Conservation (phyloP, 2,797 vertebrate genomes). For the Rhinatrema bivittatum region DNA sequence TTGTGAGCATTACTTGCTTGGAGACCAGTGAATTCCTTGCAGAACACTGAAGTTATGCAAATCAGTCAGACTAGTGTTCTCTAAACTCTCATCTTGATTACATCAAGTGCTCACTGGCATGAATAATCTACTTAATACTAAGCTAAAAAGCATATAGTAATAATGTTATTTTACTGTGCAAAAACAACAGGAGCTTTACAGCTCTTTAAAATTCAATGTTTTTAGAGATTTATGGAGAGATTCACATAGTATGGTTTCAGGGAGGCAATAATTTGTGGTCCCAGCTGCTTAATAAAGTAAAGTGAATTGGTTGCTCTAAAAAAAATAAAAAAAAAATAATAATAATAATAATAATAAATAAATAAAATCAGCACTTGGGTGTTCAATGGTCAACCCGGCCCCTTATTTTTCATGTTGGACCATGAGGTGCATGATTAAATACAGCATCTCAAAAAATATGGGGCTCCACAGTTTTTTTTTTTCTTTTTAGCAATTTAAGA, state of each 20-base stretch:
- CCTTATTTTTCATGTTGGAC: too few relatives aligned
- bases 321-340: conserved; percentile 19
- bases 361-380: too few relatives aligned
- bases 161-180: conserved; percentile 13
- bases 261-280: conserved; percentile 10
- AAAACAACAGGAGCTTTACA: conserved; percentile 4
- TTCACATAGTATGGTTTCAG: conserved; percentile 7
- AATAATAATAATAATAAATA: too few relatives aligned
- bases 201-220: conserved; percentile 28
- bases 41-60: conserved; percentile 1
- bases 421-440: too few relatives aligned
- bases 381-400: too few relatives aligned
- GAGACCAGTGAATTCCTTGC: conserved; percentile 1
- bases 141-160: conserved; percentile 14
- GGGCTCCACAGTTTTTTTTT: too few relatives aligned
- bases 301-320: conserved; percentile 23
- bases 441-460: too few relatives aligned
- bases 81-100: conserved; percentile 17
- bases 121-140: conserved; percentile 13
- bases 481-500: too few relatives aligned
- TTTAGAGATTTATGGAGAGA: conserved; percentile 7
- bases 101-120: conserved; percentile 12
- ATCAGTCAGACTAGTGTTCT: conserved; percentile 2
- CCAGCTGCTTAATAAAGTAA: conserved; percentile 17
- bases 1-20: not conserved